A percentile compares a stretch with the other conserved stretches of the same genome.
These are phyloP conservation scores for Achroia grisella DNA, from an alignment of 1,140 invertebrate genomes.

Conservation along the genomic window DNA sequence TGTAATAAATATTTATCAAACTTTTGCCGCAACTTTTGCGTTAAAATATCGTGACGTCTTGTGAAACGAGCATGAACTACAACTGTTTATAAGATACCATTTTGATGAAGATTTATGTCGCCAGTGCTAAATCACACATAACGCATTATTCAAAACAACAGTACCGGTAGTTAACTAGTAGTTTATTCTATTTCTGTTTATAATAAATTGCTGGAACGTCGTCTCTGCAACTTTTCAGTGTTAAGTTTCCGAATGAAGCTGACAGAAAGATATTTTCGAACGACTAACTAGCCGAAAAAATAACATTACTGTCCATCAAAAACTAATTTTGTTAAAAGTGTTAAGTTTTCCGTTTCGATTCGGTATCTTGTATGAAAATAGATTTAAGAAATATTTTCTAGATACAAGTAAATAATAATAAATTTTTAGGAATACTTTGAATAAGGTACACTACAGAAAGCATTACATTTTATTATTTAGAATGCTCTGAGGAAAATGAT, in stretches of 20 bases:
- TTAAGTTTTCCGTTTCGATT: conserved; percentile 24
- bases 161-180: conserved; percentile 1
- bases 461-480: too few relatives aligned
- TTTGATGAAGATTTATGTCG: conserved; percentile 50
- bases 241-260: conserved; percentile 47
- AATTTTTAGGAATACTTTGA: too few relatives aligned
- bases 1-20: conserved; percentile 1
- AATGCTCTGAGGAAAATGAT: too few relatives aligned
- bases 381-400: background rate
- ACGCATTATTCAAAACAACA: conserved; percentile 39
- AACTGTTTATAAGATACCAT: conserved; percentile 14
- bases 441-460: too few relatives aligned
- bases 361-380: conserved; percentile 1
- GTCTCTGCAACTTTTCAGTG: conserved; percentile 50
- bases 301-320: conserved; percentile 56
- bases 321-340: conserved; percentile 39
- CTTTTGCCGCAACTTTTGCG: background rate
- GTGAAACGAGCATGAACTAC: too few relatives aligned
- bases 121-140: conserved; percentile 40
- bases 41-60: conserved; percentile 1
- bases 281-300: conserved; percentile 46
- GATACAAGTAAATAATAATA: too few relatives aligned
- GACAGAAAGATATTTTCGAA: conserved; percentile 48
- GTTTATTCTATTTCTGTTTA: background rate
- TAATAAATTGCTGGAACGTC: conserved; percentile 15